phyloP scores from a whole-genome alignment of 2,113 vertebrate genomes.

The Axis porcinus region DNA sequence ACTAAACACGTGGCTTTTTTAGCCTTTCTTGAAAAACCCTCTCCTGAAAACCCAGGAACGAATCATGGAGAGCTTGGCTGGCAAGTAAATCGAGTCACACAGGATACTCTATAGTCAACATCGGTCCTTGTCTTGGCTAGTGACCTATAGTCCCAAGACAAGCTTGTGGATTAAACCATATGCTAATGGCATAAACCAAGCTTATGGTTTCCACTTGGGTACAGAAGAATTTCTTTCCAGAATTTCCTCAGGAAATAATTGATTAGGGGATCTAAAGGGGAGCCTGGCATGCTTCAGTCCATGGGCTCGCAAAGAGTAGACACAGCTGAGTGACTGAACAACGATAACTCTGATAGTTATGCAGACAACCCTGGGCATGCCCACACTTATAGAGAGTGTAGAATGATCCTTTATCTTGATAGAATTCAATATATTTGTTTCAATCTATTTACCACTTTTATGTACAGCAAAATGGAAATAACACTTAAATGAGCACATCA shows the following conservation, averaged over 20 bases:
- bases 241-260: background rate
- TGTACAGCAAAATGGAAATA: background rate
- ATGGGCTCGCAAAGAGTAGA: background rate
- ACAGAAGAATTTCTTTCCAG: background rate
- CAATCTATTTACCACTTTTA: background rate
- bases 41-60: background rate
- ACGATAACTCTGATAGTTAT: background rate
- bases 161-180: background rate
- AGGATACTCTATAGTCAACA: fast-evolving
- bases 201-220: background rate
- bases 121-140: background rate
- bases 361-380: background rate
- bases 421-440: background rate
- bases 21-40: background rate
- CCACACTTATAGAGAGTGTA: background rate
- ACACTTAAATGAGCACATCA: background rate
- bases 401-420: background rate
- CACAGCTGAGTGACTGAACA: fast-evolving
- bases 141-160: background rate
- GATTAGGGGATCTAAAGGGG: background rate
- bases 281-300: background rate
- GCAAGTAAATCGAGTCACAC: background rate
- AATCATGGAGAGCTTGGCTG: background rate
- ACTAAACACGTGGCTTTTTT: background rate
- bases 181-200: background rate